phyloP scores from a whole-genome alignment of 2,797 vertebrate species.

The Oryzias dopingdopingensis region DNA sequence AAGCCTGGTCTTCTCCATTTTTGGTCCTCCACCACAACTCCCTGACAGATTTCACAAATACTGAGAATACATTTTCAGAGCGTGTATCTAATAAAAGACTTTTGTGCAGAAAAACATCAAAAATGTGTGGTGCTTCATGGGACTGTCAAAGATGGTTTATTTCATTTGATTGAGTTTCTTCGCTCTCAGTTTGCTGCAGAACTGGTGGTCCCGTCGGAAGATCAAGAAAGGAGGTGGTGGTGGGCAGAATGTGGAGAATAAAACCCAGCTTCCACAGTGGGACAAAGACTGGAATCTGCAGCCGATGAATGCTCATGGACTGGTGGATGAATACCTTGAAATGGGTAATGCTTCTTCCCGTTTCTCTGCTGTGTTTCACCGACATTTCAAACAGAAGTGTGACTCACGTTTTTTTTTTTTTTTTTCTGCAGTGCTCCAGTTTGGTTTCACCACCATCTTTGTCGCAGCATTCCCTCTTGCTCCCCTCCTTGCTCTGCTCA shows the following conservation, averaged over 20 bases:
- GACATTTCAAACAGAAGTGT: background rate
- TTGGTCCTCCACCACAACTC: no score
- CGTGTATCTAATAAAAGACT: slow-evolving; percentile 48
- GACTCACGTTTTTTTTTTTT: slow-evolving; percentile 6
- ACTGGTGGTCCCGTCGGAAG: slow-evolving; percentile 98
- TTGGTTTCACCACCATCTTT: slow-evolving; percentile 98
- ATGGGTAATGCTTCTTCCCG: slow-evolving; percentile 85
- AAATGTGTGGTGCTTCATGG: slow-evolving; percentile 23
- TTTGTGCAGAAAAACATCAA: slow-evolving; percentile 31
- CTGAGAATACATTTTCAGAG: slow-evolving; percentile 11
- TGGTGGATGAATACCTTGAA: slow-evolving; percentile 97
- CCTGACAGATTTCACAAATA: no score
- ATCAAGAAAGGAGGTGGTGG: slow-evolving; percentile 88
- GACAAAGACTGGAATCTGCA: slow-evolving; percentile 99
- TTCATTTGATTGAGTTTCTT: slow-evolving; percentile 40
- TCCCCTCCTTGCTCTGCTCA: slow-evolving; percentile 94
- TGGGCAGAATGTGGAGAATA: slow-evolving; percentile 84
- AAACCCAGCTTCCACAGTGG: slow-evolving; percentile 93
- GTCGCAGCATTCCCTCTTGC: slow-evolving; percentile 97
- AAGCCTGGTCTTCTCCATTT: no score
- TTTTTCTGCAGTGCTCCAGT: slow-evolving; percentile 87
- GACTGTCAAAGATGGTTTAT: slow-evolving; percentile 60
- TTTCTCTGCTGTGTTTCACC: background rate
- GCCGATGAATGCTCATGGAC: slow-evolving; percentile 96
- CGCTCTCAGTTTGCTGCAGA: slow-evolving; percentile 88